Evolutionary conservation across 2,888 invertebrate genomes (phyloP), one percentile per base, ranked within the genome.

Genomic region (Drosophila mimetica): DNA sequence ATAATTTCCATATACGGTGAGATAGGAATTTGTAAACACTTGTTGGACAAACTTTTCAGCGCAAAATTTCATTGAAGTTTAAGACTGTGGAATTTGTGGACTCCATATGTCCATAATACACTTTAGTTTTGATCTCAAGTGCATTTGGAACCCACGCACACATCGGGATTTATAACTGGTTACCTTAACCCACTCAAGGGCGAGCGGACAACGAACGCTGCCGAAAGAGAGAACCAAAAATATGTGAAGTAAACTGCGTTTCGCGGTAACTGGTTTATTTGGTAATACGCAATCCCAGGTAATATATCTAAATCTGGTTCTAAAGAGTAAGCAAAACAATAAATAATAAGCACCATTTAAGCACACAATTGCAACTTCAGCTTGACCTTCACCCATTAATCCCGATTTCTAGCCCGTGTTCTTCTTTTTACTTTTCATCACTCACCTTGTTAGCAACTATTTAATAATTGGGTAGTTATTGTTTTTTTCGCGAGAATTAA

Each of bases 371-470:
- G 28, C 16, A 34, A 28, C 37, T 41, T 64, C 48, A 63, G 14
- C 8, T 41, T 63, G 16, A 65, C 63, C 65, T 63, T 42, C 32
- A 41, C 65, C 66, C 25, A 65, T 30, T 50, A 16, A 30, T 44
- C 14, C 8, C 9, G 42, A 37, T 59, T 34, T 14, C 36, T 42
- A 20, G 34, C 64, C 44, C 66, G 52, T 65, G 30, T 22, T 41
- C 22, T 39, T 36, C 5, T 36, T 67, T 30, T 39, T 52, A 32
- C 48, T 44, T 41, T 46, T 39, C 30, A 28, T 16, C 57, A 76
- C 81, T 82, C 76, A 86, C 85, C 86, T 80, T 60, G 76, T 74
- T 71, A 78, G 74, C 79, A 48, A 71, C 41, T 71, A 53, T 71
- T 67, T 70, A 50, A 44, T 64, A 67, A 60, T 64, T 75, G 64